Evolutionary conservation across 2,113 vertebrate genomes (phyloP).

Genomic region (Peromyscus leucopus): DNA sequence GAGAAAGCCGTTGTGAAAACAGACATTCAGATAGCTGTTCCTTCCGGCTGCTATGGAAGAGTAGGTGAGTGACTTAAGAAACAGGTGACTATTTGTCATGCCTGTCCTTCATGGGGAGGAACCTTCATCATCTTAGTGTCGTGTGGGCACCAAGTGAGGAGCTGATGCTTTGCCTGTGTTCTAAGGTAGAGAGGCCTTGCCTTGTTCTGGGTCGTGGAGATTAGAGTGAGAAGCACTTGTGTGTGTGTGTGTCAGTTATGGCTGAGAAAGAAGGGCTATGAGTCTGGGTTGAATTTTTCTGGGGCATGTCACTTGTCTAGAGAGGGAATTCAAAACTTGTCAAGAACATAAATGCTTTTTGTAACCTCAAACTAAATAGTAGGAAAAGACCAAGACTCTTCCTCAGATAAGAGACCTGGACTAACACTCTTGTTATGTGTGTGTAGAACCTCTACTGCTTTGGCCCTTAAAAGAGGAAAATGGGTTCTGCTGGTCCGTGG

Average conservation of each 20-base stretch:
- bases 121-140: not conserved
- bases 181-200: not conserved
- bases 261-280: not conserved
- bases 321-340: slow-evolving; percentile 27
- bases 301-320: not conserved
- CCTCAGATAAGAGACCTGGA: too few species aligned
- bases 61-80: slow-evolving; percentile 91
- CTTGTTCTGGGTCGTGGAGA: too few species aligned
- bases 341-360: not conserved
- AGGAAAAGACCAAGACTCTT: not conserved
- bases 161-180: not conserved
- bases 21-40: slow-evolving; percentile 96
- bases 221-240: not conserved
- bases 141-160: not conserved
- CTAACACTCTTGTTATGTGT: not conserved
- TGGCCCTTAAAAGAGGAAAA: not conserved
- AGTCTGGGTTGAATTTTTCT: not conserved
- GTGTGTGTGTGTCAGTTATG: not conserved
- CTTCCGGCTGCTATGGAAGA: slow-evolving; percentile 95
- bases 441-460: not conserved
- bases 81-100: not conserved
- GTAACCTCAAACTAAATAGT: not conserved
- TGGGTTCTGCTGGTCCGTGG: not conserved
- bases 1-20: slow-evolving; percentile 96
- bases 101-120: not conserved